Conservation (phyloP, 1,140 invertebrate genomes). For the Aphelenchoides fujianensis region DNA sequence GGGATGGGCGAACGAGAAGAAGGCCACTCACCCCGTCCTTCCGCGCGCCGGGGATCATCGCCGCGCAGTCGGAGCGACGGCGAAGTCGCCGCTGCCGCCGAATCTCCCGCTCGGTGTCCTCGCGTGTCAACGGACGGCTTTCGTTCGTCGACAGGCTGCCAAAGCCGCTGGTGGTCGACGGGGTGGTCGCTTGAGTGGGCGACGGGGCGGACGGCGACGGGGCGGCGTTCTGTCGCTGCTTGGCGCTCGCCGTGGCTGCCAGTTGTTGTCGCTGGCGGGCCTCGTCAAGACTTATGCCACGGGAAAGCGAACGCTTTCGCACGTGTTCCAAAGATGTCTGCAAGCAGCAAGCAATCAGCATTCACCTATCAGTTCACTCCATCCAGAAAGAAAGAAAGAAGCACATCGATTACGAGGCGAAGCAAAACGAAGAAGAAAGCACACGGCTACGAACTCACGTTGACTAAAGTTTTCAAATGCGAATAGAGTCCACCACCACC, state of each 20-base stretch:
- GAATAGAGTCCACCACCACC: constrained; percentile 39
- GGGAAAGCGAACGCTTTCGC: constrained; percentile 34
- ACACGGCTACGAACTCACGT: constrained; percentile 31
- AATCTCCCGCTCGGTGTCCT: constrained; percentile 37
- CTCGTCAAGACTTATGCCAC: constrained; percentile 37
- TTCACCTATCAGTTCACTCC: neutral
- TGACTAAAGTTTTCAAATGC: constrained; percentile 51
- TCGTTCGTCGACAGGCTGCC: neutral
- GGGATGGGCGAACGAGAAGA: neutral
- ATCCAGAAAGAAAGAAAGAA: neutral
- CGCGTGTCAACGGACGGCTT: neutral
- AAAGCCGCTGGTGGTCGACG: neutral
- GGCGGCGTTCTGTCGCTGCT: constrained; percentile 4
- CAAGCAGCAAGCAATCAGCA: neutral
- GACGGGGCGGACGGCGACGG: constrained; percentile 10
- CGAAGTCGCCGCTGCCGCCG: constrained; percentile 43
- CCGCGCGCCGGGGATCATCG: constrained; percentile 12
- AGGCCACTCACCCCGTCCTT: neutral
- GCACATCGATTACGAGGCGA: neutral
- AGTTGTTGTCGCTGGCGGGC: constrained; percentile 20
- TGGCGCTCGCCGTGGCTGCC: neutral
- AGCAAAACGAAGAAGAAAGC: neutral
- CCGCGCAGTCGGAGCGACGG: constrained; percentile 31
- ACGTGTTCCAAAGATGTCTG: constrained; percentile 20
- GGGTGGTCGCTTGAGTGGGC: constrained; percentile 19